A percentile compares a stretch with the other conserved stretches of the same genome.
Evolutionary conservation across 2,797 vertebrate genomes (phyloP).

Genomic region (Molothrus ater): DNA sequence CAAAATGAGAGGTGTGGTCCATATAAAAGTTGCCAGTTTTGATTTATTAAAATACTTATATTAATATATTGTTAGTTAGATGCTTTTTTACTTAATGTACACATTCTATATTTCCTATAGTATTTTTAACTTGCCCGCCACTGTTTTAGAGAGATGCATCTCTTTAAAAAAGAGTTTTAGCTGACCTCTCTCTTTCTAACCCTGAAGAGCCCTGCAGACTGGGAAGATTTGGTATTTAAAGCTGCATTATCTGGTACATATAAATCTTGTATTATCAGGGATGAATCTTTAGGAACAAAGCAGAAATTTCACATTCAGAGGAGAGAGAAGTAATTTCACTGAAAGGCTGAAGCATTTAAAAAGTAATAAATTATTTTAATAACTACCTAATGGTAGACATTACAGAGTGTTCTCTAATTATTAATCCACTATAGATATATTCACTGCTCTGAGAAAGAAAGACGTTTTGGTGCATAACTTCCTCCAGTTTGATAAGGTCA

Average conservation of each 20-base stretch:
- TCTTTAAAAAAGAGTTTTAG: not conserved
- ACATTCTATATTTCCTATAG: not conserved
- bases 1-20: not conserved
- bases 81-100: not conserved
- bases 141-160: not conserved
- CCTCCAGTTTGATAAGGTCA: not conserved
- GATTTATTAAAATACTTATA: not conserved
- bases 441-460: not conserved
- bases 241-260: not conserved
- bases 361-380: conserved; percentile 51
- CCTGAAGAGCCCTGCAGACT: not conserved
- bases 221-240: conserved; percentile 1
- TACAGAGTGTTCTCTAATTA: conserved; percentile 28
- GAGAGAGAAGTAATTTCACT: conserved; percentile 9
- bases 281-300: not conserved
- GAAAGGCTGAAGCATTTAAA: conserved; percentile 1
- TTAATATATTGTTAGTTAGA: not conserved
- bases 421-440: not conserved
- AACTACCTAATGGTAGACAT: not conserved
- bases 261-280: conserved; percentile 7
- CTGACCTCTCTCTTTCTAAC: not conserved
- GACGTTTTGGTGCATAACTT: not conserved
- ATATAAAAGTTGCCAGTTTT: not conserved
- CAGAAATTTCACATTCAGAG: not conserved
- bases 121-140: not conserved